These are phyloP conservation scores for Dioctria linearis DNA, from an alignment of 2,888 invertebrate species.

Conservation along the genomic window DNA sequence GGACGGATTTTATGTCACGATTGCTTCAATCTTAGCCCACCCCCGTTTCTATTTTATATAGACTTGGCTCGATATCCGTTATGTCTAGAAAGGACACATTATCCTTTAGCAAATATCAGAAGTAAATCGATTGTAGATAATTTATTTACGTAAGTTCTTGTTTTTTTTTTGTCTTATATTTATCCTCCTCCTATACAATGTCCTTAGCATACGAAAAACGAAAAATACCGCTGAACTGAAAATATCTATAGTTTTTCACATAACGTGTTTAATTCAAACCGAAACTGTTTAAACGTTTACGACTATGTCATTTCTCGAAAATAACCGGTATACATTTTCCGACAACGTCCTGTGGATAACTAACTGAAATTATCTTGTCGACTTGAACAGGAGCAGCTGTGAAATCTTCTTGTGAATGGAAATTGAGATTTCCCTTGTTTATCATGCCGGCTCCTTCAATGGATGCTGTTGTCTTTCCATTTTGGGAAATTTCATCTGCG, in stretches of 20 bases:
- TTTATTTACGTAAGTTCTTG: slow-evolving; percentile 29
- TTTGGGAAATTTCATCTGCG: slow-evolving; percentile 30
- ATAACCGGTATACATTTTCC: neutral
- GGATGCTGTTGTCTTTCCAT: slow-evolving; percentile 1
- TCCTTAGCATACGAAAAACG: neutral
- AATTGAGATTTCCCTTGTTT: slow-evolving; percentile 28
- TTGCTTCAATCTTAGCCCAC: neutral
- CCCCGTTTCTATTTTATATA: neutral
- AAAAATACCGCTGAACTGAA: neutral
- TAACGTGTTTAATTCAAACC: neutral
- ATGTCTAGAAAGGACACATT: slow-evolving; percentile 23
- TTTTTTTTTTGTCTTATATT: slow-evolving; percentile 11
- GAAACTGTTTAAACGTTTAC: neutral
- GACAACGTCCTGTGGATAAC: slow-evolving; percentile 15
- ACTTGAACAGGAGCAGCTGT: slow-evolving; percentile 20
- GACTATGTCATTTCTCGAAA: neutral
- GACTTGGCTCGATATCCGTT: slow-evolving; percentile 36
- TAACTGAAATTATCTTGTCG: slow-evolving; percentile 33
- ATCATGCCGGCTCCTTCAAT: slow-evolving; percentile 41
- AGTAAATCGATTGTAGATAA: slow-evolving; percentile 50
- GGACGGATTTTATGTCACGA: slow-evolving; percentile 15
- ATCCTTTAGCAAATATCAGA: slow-evolving; percentile 42
- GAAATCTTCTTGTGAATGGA: slow-evolving; percentile 35
- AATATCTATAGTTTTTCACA: slow-evolving; percentile 22
- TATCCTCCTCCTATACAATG: neutral